Conservation (phyloP, 2,888 invertebrate species). For the Escarpia spicata region DNA sequence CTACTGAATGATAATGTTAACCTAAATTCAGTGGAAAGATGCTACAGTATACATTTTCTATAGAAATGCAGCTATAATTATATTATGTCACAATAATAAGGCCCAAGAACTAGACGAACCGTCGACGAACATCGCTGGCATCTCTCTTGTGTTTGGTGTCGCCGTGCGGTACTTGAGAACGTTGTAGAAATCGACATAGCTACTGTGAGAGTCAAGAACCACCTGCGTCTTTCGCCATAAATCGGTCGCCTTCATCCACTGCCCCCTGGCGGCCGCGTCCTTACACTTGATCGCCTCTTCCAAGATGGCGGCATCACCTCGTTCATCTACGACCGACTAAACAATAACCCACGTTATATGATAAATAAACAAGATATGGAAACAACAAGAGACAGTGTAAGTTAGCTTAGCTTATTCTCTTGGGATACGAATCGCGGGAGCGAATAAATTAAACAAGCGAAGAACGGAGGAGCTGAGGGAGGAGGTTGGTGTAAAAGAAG, state of each 20-base stretch:
- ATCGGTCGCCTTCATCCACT: constrained; percentile 31
- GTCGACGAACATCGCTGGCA: background rate
- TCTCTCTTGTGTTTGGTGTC: background rate
- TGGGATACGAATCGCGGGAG: no score
- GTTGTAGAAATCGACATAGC: constrained; percentile 47
- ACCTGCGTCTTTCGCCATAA: constrained; percentile 35
- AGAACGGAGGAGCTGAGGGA: no score
- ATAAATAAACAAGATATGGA: background rate
- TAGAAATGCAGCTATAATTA: no score
- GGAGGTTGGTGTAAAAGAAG: no score
- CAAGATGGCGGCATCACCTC: constrained; percentile 26
- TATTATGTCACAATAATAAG: background rate
- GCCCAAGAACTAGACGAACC: background rate
- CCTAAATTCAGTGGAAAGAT: no score
- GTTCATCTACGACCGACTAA: constrained; percentile 33
- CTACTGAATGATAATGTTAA: no score
- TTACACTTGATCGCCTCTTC: constrained; percentile 35
- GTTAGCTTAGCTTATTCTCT: no score
- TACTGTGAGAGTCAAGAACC: constrained; percentile 34
- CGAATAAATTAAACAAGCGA: no score
- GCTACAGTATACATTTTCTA: no score
- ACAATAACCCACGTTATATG: background rate
- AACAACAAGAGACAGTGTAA: no score
- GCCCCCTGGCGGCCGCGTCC: constrained; percentile 26
- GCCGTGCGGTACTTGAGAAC: constrained; percentile 40